Conservation (phyloP, 2,888 invertebrate species). For the Cryptus armator region DNA sequence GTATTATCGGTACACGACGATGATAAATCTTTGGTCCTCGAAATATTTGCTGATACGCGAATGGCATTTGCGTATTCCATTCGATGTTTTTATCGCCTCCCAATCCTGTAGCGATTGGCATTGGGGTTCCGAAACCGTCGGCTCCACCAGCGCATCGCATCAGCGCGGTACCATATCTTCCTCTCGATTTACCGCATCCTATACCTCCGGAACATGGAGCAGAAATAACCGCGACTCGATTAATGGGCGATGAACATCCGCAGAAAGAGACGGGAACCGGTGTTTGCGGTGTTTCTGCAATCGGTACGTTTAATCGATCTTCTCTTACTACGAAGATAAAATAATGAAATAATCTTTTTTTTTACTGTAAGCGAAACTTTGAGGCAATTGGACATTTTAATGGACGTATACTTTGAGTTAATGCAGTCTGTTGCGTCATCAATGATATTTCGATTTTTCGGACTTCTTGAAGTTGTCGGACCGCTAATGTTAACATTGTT, state of each 20-base stretch:
- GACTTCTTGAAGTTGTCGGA: conserved; percentile 64
- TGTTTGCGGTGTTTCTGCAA: background rate
- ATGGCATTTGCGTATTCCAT: conserved; percentile 7
- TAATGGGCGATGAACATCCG: conserved; percentile 24
- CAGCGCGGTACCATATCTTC: background rate
- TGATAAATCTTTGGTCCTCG: background rate
- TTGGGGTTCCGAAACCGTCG: conserved; percentile 7
- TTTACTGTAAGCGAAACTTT: too few species aligned
- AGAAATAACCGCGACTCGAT: conserved; percentile 1
- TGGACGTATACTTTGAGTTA: conserved; percentile 5
- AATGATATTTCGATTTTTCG: conserved; percentile 55
- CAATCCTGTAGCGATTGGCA: conserved; percentile 4
- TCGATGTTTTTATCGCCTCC: background rate
- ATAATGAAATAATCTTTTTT: background rate
- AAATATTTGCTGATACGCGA: conserved; percentile 9
- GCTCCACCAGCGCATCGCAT: conserved; percentile 35
- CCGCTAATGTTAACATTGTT: conserved; percentile 59
- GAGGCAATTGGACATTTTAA: background rate
- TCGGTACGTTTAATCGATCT: background rate
- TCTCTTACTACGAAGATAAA: background rate
- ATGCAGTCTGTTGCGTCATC: background rate
- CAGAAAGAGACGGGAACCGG: conserved; percentile 10
- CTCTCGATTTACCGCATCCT: background rate
- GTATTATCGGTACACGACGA: conserved; percentile 1
- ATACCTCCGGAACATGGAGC: background rate